Evolutionary conservation across 2,888 invertebrate species (phyloP).

Genomic region (Acleris literana): DNA sequence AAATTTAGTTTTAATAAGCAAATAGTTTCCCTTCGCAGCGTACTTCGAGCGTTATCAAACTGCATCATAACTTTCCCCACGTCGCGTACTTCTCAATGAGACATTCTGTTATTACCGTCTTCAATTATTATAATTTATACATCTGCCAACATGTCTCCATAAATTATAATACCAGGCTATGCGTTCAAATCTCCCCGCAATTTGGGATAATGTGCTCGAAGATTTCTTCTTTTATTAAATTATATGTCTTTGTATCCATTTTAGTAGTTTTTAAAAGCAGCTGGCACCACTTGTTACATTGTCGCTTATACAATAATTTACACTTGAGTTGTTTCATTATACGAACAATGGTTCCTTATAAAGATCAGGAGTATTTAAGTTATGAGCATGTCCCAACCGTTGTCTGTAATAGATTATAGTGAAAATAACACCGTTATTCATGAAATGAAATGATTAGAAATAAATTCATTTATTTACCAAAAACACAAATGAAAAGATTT

Average conservation of each 20-base stretch:
- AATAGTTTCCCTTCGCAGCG: background rate
- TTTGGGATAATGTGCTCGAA: conserved; percentile 32
- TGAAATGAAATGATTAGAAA: too few relatives aligned
- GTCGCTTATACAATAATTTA: conserved; percentile 12
- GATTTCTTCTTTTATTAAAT: conserved; percentile 30
- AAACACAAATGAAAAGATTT: too few relatives aligned
- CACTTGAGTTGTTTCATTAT: too few relatives aligned
- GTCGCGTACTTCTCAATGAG: conserved; percentile 5
- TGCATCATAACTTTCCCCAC: conserved; percentile 29
- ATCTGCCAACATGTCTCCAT: conserved; percentile 25
- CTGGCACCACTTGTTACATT: conserved; percentile 17
- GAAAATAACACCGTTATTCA: too few relatives aligned
- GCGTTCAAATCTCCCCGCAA: conserved; percentile 33
- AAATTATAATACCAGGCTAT: conserved; percentile 30
- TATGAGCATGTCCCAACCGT: too few relatives aligned
- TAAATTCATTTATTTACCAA: too few relatives aligned
- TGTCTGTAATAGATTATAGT: too few relatives aligned
- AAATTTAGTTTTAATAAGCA: conserved; percentile 12
- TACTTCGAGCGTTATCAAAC: conserved; percentile 21
- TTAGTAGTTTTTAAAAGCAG: conserved; percentile 24
- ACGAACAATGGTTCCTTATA: too few relatives aligned
- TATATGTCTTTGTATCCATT: conserved; percentile 23
- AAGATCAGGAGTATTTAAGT: too few relatives aligned
- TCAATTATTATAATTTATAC: conserved; percentile 32
- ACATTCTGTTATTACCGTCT: conserved; percentile 21